Percentiles rank a stretch among this genome's conserved stretches.
Evolutionary conservation across 2,113 vertebrate species (phyloP).

Genomic region (Paramisgurnus dabryanus): DNA sequence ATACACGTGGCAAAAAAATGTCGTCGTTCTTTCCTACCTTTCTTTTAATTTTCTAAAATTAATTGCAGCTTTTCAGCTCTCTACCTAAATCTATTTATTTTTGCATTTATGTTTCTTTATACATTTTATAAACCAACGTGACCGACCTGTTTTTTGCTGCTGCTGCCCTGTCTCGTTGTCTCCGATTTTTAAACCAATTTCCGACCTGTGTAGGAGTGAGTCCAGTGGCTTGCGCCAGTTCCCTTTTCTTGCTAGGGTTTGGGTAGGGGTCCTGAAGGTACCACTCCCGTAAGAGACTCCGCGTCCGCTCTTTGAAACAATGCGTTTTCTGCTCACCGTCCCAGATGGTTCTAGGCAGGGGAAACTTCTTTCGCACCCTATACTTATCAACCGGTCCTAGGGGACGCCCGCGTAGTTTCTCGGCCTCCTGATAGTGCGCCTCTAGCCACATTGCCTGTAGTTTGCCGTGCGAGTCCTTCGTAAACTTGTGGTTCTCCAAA

Average conservation of each 20-base stretch:
- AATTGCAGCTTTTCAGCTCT: neutral
- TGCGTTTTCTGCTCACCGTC: conserved; percentile 99
- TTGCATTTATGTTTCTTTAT: neutral
- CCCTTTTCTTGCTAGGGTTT: conserved; percentile 99
- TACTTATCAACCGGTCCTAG: conserved; percentile 99
- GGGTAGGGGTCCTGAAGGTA: conserved; percentile 99
- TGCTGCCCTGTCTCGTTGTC: conserved; percentile 98
- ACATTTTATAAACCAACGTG: conserved; percentile 9
- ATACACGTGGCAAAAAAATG: neutral
- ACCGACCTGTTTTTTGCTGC: conserved; percentile 99
- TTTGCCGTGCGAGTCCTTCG: conserved; percentile 99
- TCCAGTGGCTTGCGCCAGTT: conserved; percentile 99
- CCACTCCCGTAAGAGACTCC: conserved; percentile 98
- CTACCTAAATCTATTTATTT: neutral
- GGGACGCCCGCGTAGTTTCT: conserved; percentile 96
- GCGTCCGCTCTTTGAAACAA: conserved; percentile 99
- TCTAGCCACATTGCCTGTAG: conserved; percentile 99
- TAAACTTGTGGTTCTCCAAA: conserved; percentile 99
- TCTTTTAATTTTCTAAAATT: neutral
- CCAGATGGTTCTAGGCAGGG: conserved; percentile 99
- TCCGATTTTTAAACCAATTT: conserved; percentile 99
- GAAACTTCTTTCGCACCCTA: conserved; percentile 99
- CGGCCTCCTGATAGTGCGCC: conserved; percentile 99
- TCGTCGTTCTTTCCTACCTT: neutral
- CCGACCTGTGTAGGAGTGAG: conserved; percentile 99